Conservation (phyloP, 1,140 invertebrate species). For the Adoxophyes honmai region DNA sequence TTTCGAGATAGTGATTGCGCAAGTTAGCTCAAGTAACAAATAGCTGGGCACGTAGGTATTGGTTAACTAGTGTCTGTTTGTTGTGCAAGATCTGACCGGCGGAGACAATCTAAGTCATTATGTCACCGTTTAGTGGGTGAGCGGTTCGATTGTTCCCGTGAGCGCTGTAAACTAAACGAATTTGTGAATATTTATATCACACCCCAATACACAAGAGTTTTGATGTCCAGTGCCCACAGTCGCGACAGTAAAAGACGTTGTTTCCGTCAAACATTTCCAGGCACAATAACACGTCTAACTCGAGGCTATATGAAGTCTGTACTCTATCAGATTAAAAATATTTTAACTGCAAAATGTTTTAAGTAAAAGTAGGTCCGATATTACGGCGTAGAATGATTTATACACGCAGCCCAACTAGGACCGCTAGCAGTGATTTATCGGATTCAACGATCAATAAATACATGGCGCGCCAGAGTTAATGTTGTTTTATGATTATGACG, state of each 20-base stretch:
- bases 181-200: too few species aligned
- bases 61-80: conserved; percentile 14
- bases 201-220: too few species aligned
- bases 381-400: conserved; percentile 32
- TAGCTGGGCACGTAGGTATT: conserved; percentile 15
- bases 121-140: conserved; percentile 31
- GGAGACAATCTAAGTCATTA: conserved; percentile 29
- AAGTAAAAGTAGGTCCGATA: not conserved
- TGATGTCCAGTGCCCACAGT: too few species aligned
- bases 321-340: not conserved
- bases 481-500: conserved; percentile 24
- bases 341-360: not conserved
- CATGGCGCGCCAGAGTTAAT: conserved; percentile 16
- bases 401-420: conserved; percentile 31
- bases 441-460: conserved; percentile 36
- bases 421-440: conserved; percentile 38
- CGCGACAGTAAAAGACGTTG: too few species aligned
- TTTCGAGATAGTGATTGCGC: conserved; percentile 13
- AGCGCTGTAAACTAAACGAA: conserved; percentile 41
- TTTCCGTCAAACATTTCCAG: conserved; percentile 21
- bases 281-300: not conserved
- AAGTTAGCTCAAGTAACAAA: conserved; percentile 20
- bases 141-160: conserved; percentile 14
- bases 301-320: too few species aligned
- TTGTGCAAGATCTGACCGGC: conserved; percentile 16